These are phyloP conservation scores for Eurytoma californica DNA, from an alignment of 2,888 invertebrate species.

Conservation along the genomic window DNA sequence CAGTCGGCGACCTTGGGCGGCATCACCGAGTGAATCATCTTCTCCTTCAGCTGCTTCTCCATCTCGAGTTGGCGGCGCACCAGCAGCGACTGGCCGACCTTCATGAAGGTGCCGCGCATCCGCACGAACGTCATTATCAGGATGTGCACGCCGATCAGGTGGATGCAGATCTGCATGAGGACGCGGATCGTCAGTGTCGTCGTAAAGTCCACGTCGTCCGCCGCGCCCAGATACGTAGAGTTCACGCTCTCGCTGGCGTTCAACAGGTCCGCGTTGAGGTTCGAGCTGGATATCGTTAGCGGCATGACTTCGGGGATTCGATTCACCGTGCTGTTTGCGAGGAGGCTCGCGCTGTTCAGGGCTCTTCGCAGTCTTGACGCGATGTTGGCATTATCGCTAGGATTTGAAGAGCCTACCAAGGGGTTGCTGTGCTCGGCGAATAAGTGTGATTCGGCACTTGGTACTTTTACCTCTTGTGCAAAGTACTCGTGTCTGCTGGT, in stretches of 20 bases:
- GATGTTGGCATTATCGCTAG: background rate
- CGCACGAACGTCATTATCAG: slow-evolving; percentile 94
- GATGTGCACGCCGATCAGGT: slow-evolving; percentile 94
- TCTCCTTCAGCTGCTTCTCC: slow-evolving; percentile 95
- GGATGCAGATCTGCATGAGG: slow-evolving; percentile 91
- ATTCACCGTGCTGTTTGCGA: slow-evolving; percentile 29
- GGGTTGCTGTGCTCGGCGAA: slow-evolving; percentile 2
- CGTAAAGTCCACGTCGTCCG: slow-evolving; percentile 64
- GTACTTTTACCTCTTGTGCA: background rate
- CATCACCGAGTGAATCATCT: slow-evolving; percentile 98
- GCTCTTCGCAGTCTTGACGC: slow-evolving; percentile 30
- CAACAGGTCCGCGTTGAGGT: slow-evolving; percentile 17
- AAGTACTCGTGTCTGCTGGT: slow-evolving; percentile 36
- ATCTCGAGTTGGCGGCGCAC: slow-evolving; percentile 92
- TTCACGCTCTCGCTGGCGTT: slow-evolving; percentile 42
- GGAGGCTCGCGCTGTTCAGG: slow-evolving; percentile 21
- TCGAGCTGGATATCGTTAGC: slow-evolving; percentile 19
- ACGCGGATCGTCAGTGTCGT: slow-evolving; percentile 80
- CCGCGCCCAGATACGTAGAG: background rate
- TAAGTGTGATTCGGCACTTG: background rate
- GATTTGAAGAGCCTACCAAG: background rate
- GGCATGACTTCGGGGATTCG: slow-evolving; percentile 48
- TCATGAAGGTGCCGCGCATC: slow-evolving; percentile 97
- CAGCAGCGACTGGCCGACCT: slow-evolving; percentile 92
- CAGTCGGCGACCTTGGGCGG: slow-evolving; percentile 93